Evolutionary conservation across 2,113 vertebrate genomes (phyloP), one percentile per base, ranked within the genome.

Genomic region (Callithrix jacchus): DNA sequence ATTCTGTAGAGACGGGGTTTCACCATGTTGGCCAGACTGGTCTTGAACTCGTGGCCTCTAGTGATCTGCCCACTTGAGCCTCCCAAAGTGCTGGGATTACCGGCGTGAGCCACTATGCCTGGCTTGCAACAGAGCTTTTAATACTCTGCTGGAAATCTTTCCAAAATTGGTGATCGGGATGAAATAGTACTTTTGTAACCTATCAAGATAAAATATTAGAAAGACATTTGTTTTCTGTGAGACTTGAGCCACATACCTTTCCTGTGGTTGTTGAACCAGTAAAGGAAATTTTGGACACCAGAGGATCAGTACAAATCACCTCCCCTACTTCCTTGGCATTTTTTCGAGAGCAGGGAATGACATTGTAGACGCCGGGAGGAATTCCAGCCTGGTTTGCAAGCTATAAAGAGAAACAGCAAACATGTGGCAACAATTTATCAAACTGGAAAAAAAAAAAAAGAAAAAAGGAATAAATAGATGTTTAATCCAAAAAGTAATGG

Each of bases 181-280:
- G 35, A 93, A 83, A 73, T 5, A 25, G 70, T 27, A 35, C 21
- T 71, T 35, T 87, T 45, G 40, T 27, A n/a, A 14, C 32, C n/a
- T 47, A 3, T 35, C 25, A 32, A 71, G 3, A 86, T 58, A 85
- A 96, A 61, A 20, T 5, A 10, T 3, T 23, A 64, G 58, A 37
- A 64, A 17, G 9, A 17, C 0, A 2, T 20, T 45, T 40, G 6
- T 35, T 47, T 79, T 23, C 37, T 30, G 56, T 40, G 68, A 64
- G 45, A 54, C 42, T 18, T 37, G 11, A 30, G 9, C 3, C 58
- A 73, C 82, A 0, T 98, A 99, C 99, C 99, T 99, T 99, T 87
- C 99, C 99, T 0, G 99, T 99, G 61, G 99, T 99, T 0, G 99
- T 99, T 37, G 99, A 99, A 52, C 99, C 99, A 0, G 99, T 99